Evolutionary conservation across 2,888 invertebrate genomes (phyloP), one percentile per base, ranked within the genome.

Genomic region (Strigamia maritima): DNA sequence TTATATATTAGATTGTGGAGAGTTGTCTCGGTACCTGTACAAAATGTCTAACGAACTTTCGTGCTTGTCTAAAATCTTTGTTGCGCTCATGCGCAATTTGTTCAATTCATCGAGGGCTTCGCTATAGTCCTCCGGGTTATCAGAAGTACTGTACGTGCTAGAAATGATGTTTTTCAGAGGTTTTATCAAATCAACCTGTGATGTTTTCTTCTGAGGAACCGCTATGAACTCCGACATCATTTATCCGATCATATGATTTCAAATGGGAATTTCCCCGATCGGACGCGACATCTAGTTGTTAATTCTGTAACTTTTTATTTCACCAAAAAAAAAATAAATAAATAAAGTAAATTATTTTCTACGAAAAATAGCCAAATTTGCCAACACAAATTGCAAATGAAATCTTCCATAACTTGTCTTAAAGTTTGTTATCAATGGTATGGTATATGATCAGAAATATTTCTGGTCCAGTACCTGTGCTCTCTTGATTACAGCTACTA

Each of bases 161-260:
- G 94, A 92, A 82, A 99, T 95, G 81, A 97, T 90, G 87, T 94
- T 95, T 85, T 93, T 93, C 82, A 99, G 88, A 0, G 98, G 98
- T 87, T 95, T 96, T 24, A 94, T 90, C 81, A 98, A 89, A 87
- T 98, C 98, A 83, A 97, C 94, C 86, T 98, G 98, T 76, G 94
- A 92, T 44, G 97, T 94, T 87, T 95, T 95, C 88, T 99, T 99
- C 82, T 95, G 88, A 81, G 98, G 98, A 82, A 97, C 91, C 83
- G 92, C 90, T 85, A 98, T 88, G 85, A 97, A 89, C 84, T 94
- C 94, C 83, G 86, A 86, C 86, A 87, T 87, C 60, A 22, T 60
- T 24, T 4, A 60, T 8, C 22, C 60, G 24, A 60, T 60, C 60
- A 60, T 60, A 24, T 60, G 60, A 60, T 44, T 44, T 60, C 60